These are phyloP conservation scores for Perodicticus potto DNA, from an alignment of 2,797 vertebrate species.

Conservation along the genomic window DNA sequence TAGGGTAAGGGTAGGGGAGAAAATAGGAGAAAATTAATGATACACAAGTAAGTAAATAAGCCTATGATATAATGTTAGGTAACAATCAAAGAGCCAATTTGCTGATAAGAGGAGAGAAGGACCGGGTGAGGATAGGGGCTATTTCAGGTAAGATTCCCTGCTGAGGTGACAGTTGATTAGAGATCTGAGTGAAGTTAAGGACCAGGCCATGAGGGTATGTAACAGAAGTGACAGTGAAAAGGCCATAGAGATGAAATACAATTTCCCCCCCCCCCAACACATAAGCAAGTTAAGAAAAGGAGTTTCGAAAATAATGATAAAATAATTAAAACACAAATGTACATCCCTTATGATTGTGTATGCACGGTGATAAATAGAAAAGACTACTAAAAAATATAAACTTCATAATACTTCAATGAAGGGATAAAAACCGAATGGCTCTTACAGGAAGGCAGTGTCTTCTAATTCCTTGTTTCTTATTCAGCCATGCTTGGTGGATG, in stretches of 20 bases:
- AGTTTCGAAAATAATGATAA: not conserved
- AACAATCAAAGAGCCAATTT: not conserved
- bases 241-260: not conserved
- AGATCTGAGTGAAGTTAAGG: not conserved
- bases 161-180: not conserved
- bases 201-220: not conserved
- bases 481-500: not conserved
- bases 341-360: too few species aligned
- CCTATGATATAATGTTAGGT: not conserved
- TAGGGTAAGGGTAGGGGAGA: not conserved
- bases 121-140: not conserved
- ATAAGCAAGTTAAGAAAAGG: not conserved
- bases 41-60: not conserved
- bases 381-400: not conserved
- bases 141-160: not conserved
- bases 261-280: not conserved
- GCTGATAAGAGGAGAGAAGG: not conserved
- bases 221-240: not conserved
- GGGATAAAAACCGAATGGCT: not conserved
- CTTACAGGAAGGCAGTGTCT: not conserved
- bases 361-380: not conserved
- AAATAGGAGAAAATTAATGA: not conserved
- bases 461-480: not conserved
- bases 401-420: not conserved
- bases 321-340: not conserved